Conservation (phyloP, 2,797 vertebrate species). For the Decapterus maruadsi region DNA sequence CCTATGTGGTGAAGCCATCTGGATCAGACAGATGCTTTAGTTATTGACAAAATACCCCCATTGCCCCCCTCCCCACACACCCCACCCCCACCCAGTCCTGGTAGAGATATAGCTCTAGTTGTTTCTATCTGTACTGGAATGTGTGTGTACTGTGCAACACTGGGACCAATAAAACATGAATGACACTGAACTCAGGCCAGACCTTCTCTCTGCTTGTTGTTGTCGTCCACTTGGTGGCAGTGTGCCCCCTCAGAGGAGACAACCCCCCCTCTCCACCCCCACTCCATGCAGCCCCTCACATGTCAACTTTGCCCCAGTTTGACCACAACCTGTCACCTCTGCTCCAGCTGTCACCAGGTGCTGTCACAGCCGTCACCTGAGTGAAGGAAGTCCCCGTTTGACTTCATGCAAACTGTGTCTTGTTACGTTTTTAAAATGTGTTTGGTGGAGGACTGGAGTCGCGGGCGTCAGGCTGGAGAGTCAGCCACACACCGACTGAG, state of each 20-base stretch:
- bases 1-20: not conserved
- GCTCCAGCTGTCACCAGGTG: conserved; percentile 5
- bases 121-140: conserved; percentile 35
- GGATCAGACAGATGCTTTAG: conserved; percentile 6
- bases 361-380: not conserved
- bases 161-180: conserved; percentile 53
- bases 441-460: not conserved
- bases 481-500: conserved; percentile 13
- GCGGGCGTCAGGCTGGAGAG: not conserved
- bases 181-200: not conserved
- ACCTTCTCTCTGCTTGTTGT: not conserved
- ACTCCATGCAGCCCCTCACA: not conserved
- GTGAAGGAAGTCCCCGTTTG: not conserved
- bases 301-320: conserved; percentile 65
- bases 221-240: conserved; percentile 69
- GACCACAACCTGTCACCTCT: conserved; percentile 31
- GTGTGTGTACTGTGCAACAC: conserved; percentile 31
- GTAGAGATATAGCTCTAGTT: conserved; percentile 30
- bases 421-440: not conserved
- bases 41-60: not conserved
- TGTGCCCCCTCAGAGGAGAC: not conserved
- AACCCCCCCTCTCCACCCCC: too few species aligned
- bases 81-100: conserved; percentile 12
- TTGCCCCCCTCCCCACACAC: not conserved
- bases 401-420: not conserved